Conservation (phyloP, 2,113 vertebrate genomes). For the Ploceus nigricollis region DNA sequence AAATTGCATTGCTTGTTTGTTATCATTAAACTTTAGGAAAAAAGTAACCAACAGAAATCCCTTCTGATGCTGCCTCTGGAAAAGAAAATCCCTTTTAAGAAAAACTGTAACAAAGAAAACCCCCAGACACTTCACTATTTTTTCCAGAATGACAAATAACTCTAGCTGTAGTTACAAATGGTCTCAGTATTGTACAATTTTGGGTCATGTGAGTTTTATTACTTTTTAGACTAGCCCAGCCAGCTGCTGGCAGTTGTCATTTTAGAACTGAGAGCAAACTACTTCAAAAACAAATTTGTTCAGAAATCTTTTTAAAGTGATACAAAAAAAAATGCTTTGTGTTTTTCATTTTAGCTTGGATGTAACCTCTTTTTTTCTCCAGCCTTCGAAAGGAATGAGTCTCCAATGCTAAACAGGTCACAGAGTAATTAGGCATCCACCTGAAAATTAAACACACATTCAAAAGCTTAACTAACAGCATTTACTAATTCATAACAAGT, state of each 20-base stretch:
- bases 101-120: slow-evolving; percentile 22
- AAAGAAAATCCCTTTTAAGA: slow-evolving; percentile 20
- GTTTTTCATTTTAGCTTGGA: background rate
- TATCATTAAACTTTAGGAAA: background rate
- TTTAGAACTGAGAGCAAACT: background rate
- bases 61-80: background rate
- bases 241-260: background rate
- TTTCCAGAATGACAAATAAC: slow-evolving; percentile 25
- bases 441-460: slow-evolving; percentile 48
- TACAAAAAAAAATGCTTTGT: background rate
- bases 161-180: background rate
- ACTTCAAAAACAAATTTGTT: background rate
- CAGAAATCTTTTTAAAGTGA: background rate
- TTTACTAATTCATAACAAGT: slow-evolving; percentile 10
- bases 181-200: background rate
- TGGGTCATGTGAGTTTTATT: slow-evolving; percentile 22
- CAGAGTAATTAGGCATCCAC: slow-evolving; percentile 37
- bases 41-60: slow-evolving; percentile 13
- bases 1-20: background rate
- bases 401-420: slow-evolving; percentile 50
- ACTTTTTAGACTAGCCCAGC: slow-evolving; percentile 8
- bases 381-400: slow-evolving; percentile 16
- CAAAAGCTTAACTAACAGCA: slow-evolving; percentile 37
- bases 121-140: background rate
- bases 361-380: background rate